Conservation (phyloP, 2,797 vertebrate genomes). For the Xiphorhynchus erythropygius region DNA sequence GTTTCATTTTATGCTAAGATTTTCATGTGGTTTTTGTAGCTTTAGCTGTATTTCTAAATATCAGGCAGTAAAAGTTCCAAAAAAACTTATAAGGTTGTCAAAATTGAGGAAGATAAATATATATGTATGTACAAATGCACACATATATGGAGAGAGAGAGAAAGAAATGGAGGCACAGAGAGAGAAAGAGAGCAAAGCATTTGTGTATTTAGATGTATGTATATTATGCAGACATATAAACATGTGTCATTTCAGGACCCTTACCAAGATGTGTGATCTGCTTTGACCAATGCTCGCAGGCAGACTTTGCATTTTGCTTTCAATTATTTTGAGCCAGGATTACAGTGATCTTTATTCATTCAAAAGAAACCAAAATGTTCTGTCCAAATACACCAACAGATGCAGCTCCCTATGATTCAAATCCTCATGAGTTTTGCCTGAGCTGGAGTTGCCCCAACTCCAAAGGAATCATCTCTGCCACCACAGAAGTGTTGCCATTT, state of each 20-base stretch:
- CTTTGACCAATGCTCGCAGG: not conserved
- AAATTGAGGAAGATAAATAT: not conserved
- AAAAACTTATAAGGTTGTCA: constrained; percentile 11
- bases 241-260: not conserved
- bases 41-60: constrained; percentile 24
- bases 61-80: not conserved
- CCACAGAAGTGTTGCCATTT: not conserved
- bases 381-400: constrained; percentile 20
- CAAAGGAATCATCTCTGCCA: not conserved
- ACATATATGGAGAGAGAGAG: not conserved
- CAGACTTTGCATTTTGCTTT: not conserved
- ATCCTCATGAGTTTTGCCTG: not conserved
- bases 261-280: not conserved
- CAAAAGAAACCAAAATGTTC: not conserved
- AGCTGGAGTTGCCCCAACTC: not conserved
- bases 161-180: not conserved
- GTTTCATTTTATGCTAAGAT: not conserved
- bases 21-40: not conserved
- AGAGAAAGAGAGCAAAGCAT: not conserved
- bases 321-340: not conserved
- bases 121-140: constrained; percentile 21
- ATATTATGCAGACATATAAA: not conserved
- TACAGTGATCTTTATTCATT: not conserved
- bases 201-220: not conserved
- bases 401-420: constrained; percentile 23